Evolutionary conservation across 2,797 vertebrate species (phyloP).

Genomic region (Pitangus sulphuratus): DNA sequence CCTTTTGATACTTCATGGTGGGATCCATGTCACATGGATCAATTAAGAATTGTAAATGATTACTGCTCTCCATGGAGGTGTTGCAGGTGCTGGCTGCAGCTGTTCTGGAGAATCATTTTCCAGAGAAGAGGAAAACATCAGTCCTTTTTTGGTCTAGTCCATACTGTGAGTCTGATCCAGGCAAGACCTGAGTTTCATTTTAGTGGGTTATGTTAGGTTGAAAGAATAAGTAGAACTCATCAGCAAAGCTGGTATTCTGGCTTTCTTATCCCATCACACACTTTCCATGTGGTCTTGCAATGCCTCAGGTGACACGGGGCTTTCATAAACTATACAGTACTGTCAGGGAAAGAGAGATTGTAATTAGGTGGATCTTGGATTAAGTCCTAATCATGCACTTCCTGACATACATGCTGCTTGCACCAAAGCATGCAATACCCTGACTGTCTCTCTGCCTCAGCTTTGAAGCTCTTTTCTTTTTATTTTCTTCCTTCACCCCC

Average conservation of each 20-base stretch:
- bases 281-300: neutral
- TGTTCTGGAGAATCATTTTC: neutral
- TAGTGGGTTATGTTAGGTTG: neutral
- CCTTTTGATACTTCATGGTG: fast-evolving
- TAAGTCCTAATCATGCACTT: neutral
- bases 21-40: neutral
- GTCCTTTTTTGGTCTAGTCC: too few species aligned
- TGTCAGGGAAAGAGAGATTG: neutral
- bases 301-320: fast-evolving
- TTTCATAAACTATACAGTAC: neutral
- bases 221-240: neutral
- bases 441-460: neutral
- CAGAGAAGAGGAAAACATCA: neutral
- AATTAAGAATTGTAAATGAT: neutral
- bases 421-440: neutral
- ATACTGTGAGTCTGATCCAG: neutral
- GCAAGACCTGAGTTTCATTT: neutral
- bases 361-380: fast-evolving
- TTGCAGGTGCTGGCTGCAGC: neutral
- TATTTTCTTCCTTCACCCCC: fast-evolving
- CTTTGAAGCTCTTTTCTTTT: neutral
- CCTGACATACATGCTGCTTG: neutral
- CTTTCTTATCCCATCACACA: neutral
- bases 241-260: neutral
- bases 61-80: neutral